Evolutionary conservation across 1,140 invertebrate species (phyloP).

Genomic region (Ceratina calcarata): DNA sequence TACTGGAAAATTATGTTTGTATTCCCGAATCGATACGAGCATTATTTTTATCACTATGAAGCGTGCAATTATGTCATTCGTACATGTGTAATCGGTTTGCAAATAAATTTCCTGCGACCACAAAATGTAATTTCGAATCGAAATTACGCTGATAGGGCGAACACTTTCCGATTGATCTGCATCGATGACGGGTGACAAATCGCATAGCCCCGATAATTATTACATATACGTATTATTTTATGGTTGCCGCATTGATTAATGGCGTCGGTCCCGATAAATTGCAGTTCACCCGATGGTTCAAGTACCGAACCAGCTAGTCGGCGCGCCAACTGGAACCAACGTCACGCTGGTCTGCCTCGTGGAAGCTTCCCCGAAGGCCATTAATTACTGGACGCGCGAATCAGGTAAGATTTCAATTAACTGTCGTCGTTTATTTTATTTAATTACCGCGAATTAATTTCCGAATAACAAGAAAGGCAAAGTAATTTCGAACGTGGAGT

Average conservation of each 20-base stretch:
- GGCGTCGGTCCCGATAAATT: conserved; percentile 69
- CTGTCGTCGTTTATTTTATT: conserved; percentile 14
- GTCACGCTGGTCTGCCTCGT: conserved; percentile 93
- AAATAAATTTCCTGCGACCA: neutral
- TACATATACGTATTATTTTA: conserved; percentile 46
- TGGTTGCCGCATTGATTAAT: conserved; percentile 51
- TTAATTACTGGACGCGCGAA: conserved; percentile 93
- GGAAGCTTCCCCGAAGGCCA: conserved; percentile 91
- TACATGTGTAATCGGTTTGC: no score
- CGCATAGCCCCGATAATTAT: conserved; percentile 38
- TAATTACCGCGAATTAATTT: no score
- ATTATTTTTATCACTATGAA: neutral
- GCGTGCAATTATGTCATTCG: neutral
- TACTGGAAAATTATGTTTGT: no score
- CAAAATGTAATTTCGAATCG: neutral
- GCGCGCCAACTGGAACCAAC: conserved; percentile 88
- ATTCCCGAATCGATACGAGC: neutral
- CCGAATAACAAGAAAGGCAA: neutral
- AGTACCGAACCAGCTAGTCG: conserved; percentile 91
- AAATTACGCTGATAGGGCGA: conserved; percentile 23
- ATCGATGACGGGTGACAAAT: conserved; percentile 35
- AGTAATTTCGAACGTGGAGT: no score
- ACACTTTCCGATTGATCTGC: conserved; percentile 17
- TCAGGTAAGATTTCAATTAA: conserved; percentile 83
- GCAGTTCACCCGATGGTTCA: conserved; percentile 91